phyloP scores from a whole-genome alignment of 1,140 invertebrate species.

The Ceratoteleas bidentatus region DNA sequence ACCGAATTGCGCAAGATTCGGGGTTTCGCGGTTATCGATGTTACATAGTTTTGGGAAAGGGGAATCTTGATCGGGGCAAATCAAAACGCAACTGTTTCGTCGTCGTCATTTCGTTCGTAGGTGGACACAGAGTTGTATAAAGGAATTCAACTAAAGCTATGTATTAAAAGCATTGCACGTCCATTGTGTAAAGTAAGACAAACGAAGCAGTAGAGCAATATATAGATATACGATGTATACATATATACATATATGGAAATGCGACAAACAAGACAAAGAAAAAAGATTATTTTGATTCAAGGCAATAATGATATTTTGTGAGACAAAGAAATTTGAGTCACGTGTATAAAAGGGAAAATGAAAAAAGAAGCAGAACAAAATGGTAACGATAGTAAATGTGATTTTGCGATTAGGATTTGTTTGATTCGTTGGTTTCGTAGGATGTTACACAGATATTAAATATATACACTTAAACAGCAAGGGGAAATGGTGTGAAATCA shows the following conservation, averaged over 20 bases:
- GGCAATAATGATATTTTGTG: constrained; percentile 67
- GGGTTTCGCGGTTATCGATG: too few species aligned
- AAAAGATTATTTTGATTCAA: constrained; percentile 66
- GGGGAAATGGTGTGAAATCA: constrained; percentile 72
- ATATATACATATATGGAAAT: constrained; percentile 48
- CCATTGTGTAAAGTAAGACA: constrained; percentile 64
- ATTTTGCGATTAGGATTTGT: constrained; percentile 65
- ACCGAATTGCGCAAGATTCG: neutral
- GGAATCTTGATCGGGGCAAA: constrained; percentile 13
- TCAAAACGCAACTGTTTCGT: constrained; percentile 38
- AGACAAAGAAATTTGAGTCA: constrained; percentile 46
- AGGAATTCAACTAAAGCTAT: constrained; percentile 39
- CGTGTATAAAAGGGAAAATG: constrained; percentile 36
- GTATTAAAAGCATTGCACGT: constrained; percentile 58
- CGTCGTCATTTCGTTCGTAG: constrained; percentile 47
- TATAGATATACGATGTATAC: constrained; percentile 59
- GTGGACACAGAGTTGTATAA: constrained; percentile 37
- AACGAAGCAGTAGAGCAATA: constrained; percentile 66
- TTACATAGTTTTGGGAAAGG: too few species aligned
- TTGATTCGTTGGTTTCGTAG: constrained; percentile 57
- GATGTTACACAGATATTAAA: constrained; percentile 64
- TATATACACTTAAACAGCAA: constrained; percentile 64
- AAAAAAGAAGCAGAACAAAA: constrained; percentile 22
- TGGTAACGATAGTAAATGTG: constrained; percentile 56
- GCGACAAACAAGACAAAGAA: constrained; percentile 47